Base-by-base conservation (phyloP, 2,113 vertebrate genomes). In the Channa argus region DNA sequence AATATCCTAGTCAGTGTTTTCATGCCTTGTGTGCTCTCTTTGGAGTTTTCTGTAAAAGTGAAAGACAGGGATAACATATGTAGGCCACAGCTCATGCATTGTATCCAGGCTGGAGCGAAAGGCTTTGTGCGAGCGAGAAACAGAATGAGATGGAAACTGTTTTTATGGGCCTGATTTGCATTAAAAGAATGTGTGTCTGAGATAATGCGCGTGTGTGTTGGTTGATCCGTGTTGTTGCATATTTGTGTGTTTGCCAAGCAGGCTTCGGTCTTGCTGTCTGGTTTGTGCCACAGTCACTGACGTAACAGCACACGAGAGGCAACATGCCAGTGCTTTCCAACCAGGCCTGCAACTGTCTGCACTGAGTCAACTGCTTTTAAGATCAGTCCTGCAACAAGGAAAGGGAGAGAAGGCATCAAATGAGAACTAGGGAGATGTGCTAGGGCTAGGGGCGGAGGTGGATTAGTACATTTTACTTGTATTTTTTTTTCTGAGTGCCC, bases 31-130 rank as follows among this genome's bases (percentile, higher is more conserved):
- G 59, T 49, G 54, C 38, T 36, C 72, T 74, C 68, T 77, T 87
- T 63, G 66, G 61, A 73, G 70, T 79, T 74, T 74, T 44, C 50
- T 14, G 5, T 68, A 55, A 70, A 82, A 72, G 5, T 45, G 12
- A 74, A 82, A 47, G 36, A 53, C 49, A 6, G 62, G 24, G 63
- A 74, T 68, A 88, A 80, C 72, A 83, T 66, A 86, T 87, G 77
- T 77, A 77, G 76, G 67, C 69, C 74, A 84, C 75, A 34, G 70
- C 76, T 77, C 52, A 24, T 37, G 51, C 15, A 51, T 84, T 83
- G 51, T 61, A 33, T 74, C 49, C 60, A 45, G 47, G 39, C 41
- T 66, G 68, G 70, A 61, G 63, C 9, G 55, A 80, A 63, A 3
- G 39, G 37, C 75, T 45, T 63, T 56, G 49, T 68, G 53, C 47